These are phyloP conservation scores for Recurvirostra avosetta DNA, from an alignment of 2,113 vertebrate species.

Conservation along the genomic window DNA sequence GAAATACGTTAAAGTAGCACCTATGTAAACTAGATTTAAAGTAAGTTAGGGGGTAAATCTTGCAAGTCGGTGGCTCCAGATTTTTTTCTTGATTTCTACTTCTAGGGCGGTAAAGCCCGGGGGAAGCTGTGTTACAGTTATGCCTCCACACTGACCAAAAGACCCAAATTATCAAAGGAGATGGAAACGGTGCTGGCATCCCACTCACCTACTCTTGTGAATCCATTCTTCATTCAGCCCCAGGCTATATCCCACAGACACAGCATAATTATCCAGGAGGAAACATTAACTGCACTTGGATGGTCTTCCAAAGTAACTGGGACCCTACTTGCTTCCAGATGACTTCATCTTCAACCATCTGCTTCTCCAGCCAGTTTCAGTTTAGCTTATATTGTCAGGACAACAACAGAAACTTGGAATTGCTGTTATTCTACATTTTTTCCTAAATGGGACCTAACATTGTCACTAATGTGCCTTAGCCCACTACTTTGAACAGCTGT, in stretches of 20 bases:
- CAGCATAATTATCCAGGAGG: neutral
- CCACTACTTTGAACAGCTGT: neutral
- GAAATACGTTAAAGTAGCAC: neutral
- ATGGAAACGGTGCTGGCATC: neutral
- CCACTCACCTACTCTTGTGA: neutral
- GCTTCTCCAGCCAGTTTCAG: neutral
- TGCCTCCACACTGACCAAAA: neutral
- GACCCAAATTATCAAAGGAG: neutral
- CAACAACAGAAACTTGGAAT: neutral
- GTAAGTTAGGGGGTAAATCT: neutral
- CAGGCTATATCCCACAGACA: neutral
- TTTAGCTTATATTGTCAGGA: neutral
- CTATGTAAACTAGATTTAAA: neutral
- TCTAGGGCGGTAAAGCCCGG: neutral
- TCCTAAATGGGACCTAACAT: neutral
- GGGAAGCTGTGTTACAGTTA: neutral
- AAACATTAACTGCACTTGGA: neutral
- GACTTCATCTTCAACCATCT: neutral
- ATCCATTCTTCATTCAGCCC: neutral
- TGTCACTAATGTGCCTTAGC: neutral
- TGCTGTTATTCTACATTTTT: neutral
- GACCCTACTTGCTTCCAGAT: neutral
- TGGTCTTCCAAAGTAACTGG: neutral
- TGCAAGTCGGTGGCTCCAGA: neutral
- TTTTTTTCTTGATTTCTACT: neutral